Conservation (phyloP, 1,140 invertebrate genomes). For the Trachymyrmex cornetzi region DNA sequence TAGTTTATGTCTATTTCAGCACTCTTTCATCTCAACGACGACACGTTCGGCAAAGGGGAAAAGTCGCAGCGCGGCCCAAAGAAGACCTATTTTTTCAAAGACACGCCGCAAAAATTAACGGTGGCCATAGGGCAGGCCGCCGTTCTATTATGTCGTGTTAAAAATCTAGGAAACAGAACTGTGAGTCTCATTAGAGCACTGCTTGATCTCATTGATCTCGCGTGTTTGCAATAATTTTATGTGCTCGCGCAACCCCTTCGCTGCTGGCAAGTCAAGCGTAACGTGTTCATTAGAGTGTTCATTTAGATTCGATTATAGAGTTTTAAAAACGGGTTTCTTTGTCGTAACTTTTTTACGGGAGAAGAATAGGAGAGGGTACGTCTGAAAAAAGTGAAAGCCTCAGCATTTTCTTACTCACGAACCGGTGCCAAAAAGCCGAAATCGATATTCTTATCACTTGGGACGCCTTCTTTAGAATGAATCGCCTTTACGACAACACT, state of each 20-base stretch:
- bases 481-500: constrained; percentile 28
- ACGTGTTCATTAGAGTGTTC: constrained; percentile 29
- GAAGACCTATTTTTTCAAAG: constrained; percentile 93
- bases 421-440: constrained; percentile 11
- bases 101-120: constrained; percentile 92
- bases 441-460: constrained; percentile 39
- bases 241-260: constrained; percentile 54
- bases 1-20: constrained; percentile 58
- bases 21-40: constrained; percentile 52
- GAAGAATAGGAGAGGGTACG: background rate
- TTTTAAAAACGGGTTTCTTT: background rate
- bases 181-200: constrained; percentile 88
- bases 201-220: constrained; percentile 42
- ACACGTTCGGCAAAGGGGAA: constrained; percentile 84
- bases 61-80: constrained; percentile 90
- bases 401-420: constrained; percentile 43
- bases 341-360: background rate
- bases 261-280: constrained; percentile 27
- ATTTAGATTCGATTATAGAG: constrained; percentile 9
- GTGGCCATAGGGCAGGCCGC: constrained; percentile 93
- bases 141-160: constrained; percentile 92
- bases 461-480: constrained; percentile 13
- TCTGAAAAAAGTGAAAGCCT: background rate
- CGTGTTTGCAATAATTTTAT: constrained; percentile 35
- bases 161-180: constrained; percentile 94